A percentile compares a stretch with the other conserved stretches of the same genome.
Conservation (phyloP, 2,888 invertebrate species). For the Sclerodermus sp. region DNA sequence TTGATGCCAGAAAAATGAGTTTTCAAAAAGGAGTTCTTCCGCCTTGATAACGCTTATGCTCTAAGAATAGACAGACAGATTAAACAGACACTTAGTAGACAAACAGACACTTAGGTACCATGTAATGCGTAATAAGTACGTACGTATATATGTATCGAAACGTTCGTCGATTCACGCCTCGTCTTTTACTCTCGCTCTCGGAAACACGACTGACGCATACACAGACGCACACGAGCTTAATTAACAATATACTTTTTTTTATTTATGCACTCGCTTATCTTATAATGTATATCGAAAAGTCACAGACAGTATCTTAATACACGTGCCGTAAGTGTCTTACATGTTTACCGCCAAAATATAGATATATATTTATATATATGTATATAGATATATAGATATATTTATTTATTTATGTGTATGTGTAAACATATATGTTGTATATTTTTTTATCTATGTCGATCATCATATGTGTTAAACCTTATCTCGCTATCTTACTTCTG, state of each 20-base stretch:
- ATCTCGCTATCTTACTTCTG: conserved; percentile 9
- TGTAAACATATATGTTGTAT: conserved; percentile 8
- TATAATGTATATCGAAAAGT: conserved; percentile 44
- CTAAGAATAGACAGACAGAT: conserved; percentile 14
- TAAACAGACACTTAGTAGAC: conserved; percentile 25
- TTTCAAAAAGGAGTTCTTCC: too few relatives aligned
- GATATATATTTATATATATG: conserved; percentile 24
- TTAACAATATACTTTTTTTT: conserved; percentile 11
- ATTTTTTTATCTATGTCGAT: conserved; percentile 10
- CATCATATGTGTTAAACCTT: conserved; percentile 24
- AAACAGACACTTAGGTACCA: conserved; percentile 37
- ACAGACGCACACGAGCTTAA: conserved; percentile 6
- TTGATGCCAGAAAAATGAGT: too few relatives aligned
- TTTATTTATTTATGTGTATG: conserved; percentile 9
- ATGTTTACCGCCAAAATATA: conserved; percentile 47
- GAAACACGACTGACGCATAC: too few relatives aligned
- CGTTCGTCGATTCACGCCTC: conserved; percentile 4
- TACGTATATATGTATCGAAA: conserved; percentile 19
- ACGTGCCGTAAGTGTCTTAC: conserved; percentile 36
- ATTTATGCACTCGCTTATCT: conserved; percentile 13
- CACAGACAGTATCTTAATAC: conserved; percentile 41
- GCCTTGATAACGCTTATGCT: not conserved
- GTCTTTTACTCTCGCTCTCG: not conserved
- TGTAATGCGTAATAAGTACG: conserved; percentile 26
- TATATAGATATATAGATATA: conserved; percentile 16